These are phyloP conservation scores for Linyphia triangularis DNA, from an alignment of 2,888 invertebrate species.

Conservation along the genomic window DNA sequence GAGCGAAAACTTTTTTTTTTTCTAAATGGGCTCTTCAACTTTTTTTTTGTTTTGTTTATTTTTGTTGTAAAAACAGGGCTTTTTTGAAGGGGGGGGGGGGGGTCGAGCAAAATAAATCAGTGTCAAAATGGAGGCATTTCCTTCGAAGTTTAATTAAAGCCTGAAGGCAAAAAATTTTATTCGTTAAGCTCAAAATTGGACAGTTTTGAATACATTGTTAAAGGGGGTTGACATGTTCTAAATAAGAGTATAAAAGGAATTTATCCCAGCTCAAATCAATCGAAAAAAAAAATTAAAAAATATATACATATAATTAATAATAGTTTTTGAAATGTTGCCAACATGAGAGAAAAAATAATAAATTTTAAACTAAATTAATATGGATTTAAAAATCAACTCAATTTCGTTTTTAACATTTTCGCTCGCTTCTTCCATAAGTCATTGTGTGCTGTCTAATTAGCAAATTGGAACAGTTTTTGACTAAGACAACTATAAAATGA, in stretches of 20 bases:
- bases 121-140: constrained; percentile 68
- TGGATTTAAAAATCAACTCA: neutral
- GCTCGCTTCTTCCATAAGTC: too few species aligned
- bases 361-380: neutral
- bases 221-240: constrained; percentile 64
- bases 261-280: neutral
- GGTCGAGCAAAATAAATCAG: constrained; percentile 69
- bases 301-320: constrained; percentile 14
- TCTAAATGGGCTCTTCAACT: constrained; percentile 19
- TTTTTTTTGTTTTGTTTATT: constrained; percentile 30
- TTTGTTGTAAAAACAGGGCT: constrained; percentile 52
- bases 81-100: constrained; percentile 34
- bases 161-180: constrained; percentile 41
- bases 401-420: too few species aligned
- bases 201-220: constrained; percentile 72
- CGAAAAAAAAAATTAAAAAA: neutral
- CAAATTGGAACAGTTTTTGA: too few species aligned
- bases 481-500: too few species aligned
- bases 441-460: too few species aligned
- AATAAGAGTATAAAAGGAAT: constrained; percentile 23
- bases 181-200: constrained; percentile 68
- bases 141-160: constrained; percentile 72
- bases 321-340: neutral
- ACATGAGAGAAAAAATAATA: neutral
- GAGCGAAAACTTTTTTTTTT: constrained; percentile 59